A percentile compares a stretch with the other conserved stretches of the same genome.
These are phyloP conservation scores for Drosophila pseudotakahashii DNA, from an alignment of 2,888 invertebrate species.

Conservation along the genomic window DNA sequence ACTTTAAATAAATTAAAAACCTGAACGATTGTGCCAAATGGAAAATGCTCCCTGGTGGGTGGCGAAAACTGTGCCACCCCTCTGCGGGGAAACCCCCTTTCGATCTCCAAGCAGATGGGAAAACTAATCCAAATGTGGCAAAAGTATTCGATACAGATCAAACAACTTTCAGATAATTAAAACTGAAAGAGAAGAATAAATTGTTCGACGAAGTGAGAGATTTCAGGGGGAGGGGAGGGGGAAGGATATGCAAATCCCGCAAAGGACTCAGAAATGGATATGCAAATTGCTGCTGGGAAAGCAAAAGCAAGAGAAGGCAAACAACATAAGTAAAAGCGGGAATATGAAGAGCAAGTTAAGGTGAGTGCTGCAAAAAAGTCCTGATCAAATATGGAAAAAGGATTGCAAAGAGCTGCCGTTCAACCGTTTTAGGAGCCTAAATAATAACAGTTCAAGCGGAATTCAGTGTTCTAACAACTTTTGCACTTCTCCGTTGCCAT, in stretches of 20 bases:
- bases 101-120: not conserved
- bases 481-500: conserved; percentile 17
- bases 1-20: conserved; percentile 68
- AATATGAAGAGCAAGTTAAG: conserved; percentile 30
- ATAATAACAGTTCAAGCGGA: conserved; percentile 16
- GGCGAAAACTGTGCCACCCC: no score
- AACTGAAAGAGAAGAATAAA: conserved; percentile 40
- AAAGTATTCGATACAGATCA: conserved; percentile 41
- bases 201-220: conserved; percentile 29
- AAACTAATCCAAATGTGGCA: conserved; percentile 34
- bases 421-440: conserved; percentile 2
- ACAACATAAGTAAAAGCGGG: conserved; percentile 17
- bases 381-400: conserved; percentile 35
- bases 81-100: not conserved
- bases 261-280: conserved; percentile 37
- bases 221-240: no score
- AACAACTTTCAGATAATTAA: conserved; percentile 45
- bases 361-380: conserved; percentile 19
- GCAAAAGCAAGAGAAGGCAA: conserved; percentile 17
- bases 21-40: conserved; percentile 26
- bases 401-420: not conserved
- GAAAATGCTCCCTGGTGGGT: conserved; percentile 7
- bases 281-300: conserved; percentile 33
- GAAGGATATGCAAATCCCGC: conserved; percentile 36
- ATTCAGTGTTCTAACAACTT: conserved; percentile 21